A percentile compares a stretch with the other conserved stretches of the same genome.
Conservation (phyloP, 2,888 invertebrate species). For the Chalcosyrphus nemorum region DNA sequence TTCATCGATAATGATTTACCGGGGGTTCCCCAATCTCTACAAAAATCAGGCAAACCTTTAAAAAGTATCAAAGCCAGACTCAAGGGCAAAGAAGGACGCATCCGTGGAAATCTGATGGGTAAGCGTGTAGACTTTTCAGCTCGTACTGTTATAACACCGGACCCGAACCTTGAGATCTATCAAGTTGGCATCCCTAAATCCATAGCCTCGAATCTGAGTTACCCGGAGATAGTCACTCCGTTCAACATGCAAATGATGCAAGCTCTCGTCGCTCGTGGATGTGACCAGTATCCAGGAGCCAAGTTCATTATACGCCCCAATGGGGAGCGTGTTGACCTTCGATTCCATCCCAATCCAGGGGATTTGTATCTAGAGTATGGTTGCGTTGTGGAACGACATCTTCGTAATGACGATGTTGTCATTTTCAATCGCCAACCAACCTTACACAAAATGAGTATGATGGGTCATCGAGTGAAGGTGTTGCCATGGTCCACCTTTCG, state of each 20-base stretch:
- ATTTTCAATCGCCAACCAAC: conserved; percentile 88
- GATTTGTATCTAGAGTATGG: conserved; percentile 84
- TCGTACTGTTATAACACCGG: conserved; percentile 85
- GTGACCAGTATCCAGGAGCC: conserved; percentile 87
- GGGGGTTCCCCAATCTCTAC: conserved; percentile 84
- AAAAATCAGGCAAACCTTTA: conserved; percentile 86
- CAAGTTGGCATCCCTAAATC: conserved; percentile 86
- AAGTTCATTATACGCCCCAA: conserved; percentile 87
- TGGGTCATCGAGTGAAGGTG: conserved; percentile 85
- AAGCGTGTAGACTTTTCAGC: conserved; percentile 88
- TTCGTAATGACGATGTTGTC: conserved; percentile 86
- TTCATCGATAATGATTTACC: conserved; percentile 86
- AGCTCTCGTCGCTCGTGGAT: conserved; percentile 85
- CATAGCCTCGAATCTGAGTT: conserved; percentile 87
- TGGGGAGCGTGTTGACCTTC: conserved; percentile 86
- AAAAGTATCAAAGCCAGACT: conserved; percentile 85
- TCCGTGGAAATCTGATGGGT: conserved; percentile 87
- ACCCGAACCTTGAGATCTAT: conserved; percentile 83
- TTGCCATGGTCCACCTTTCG: conserved; percentile 88
- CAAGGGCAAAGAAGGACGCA: conserved; percentile 87
- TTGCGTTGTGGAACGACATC: conserved; percentile 84
- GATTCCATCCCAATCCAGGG: conserved; percentile 86
- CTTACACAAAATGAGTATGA: conserved; percentile 89
- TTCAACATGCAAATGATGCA: conserved; percentile 85
- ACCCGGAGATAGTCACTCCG: conserved; percentile 87